Percentiles rank a stretch among this genome's conserved stretches.
Evolutionary conservation across 1,140 invertebrate genomes (phyloP).

Genomic region (Scaptomyza graminum): DNA sequence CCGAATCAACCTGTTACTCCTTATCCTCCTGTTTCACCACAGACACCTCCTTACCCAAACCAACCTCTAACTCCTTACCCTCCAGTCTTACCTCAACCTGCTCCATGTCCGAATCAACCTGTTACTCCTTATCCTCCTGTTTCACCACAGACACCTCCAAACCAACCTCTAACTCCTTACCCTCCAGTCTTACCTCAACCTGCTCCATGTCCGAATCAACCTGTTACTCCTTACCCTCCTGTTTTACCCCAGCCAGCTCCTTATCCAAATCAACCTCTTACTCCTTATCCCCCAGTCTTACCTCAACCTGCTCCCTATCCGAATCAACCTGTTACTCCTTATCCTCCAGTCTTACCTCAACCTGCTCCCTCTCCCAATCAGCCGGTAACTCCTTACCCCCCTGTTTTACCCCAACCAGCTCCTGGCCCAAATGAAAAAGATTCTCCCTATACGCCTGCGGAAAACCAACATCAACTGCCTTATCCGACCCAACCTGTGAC

Average conservation of each 20-base stretch:
- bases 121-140: constrained; percentile 9
- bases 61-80: constrained; percentile 13
- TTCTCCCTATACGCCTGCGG: not conserved
- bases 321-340: constrained; percentile 12
- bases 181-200: constrained; percentile 2
- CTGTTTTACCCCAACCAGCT: not conserved
- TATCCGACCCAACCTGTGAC: constrained; percentile 7
- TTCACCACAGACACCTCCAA: constrained; percentile 3
- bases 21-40: constrained; percentile 2
- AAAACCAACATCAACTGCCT: not conserved
- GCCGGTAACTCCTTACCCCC: constrained; percentile 1
- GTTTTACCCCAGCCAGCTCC: not conserved
- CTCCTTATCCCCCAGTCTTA: constrained; percentile 3
- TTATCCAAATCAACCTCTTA: constrained; percentile 10
- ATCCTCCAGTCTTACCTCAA: constrained; percentile 1
- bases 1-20: constrained; percentile 12
- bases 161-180: not conserved
- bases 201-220: constrained; percentile 2
- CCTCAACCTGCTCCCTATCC: constrained; percentile 10
- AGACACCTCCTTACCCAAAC: constrained; percentile 20
- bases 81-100: not conserved
- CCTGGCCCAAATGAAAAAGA: constrained; percentile 4
- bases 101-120: constrained; percentile 1
- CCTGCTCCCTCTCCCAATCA: constrained; percentile 10
- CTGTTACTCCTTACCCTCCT: constrained; percentile 1